Conservation (phyloP, 2,797 vertebrate species). For the Mormyrops boulengeri region DNA sequence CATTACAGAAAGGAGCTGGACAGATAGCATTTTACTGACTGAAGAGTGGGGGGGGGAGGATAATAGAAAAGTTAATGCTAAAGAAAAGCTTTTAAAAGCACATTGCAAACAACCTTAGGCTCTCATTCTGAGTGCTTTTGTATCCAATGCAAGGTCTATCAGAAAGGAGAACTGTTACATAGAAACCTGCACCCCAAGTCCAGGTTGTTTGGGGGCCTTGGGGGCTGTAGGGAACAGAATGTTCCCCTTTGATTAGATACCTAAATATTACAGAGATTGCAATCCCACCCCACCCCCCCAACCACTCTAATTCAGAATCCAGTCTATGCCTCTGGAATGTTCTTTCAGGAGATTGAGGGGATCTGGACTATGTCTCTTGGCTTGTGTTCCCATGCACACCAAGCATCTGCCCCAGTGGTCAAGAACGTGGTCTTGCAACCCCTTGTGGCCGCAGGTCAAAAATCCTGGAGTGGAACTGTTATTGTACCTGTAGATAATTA, state of each 20-base stretch:
- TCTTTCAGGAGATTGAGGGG: conserved; percentile 7
- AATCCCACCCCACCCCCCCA: neutral
- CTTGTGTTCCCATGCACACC: neutral
- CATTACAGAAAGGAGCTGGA: neutral
- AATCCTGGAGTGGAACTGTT: neutral
- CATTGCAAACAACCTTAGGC: neutral
- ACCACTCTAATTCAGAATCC: neutral
- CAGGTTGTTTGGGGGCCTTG: neutral
- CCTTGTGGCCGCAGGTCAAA: neutral
- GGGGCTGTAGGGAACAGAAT: neutral
- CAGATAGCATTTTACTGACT: neutral
- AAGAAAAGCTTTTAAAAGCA: conserved; percentile 9
- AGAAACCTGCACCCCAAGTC: neutral
- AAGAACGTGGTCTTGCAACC: neutral
- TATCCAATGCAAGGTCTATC: neutral
- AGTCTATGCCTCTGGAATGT: neutral
- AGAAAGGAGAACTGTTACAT: neutral
- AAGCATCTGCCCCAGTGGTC: neutral
- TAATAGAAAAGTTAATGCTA: neutral
- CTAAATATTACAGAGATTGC: neutral
- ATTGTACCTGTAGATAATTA: neutral
- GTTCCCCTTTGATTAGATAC: neutral
- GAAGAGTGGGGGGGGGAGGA: neutral
- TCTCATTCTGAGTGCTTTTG: neutral
- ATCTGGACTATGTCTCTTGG: neutral